These are phyloP conservation scores for Nephrotoma guestfalica DNA, from an alignment of 2,888 invertebrate genomes.

Conservation along the genomic window DNA sequence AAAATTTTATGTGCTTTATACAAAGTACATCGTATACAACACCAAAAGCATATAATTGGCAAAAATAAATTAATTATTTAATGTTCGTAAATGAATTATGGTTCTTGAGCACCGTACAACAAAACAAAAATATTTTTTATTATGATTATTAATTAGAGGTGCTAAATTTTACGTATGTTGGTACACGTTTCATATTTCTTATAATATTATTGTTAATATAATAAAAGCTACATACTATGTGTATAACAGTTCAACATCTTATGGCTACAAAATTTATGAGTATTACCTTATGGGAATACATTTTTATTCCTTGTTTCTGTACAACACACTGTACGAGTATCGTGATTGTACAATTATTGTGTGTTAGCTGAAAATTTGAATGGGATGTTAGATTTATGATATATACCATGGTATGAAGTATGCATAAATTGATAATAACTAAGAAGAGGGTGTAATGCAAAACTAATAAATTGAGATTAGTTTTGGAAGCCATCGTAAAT, in stretches of 20 bases:
- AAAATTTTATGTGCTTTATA: not conserved
- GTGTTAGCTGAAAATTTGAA: not conserved
- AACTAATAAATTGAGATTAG: too few relatives aligned
- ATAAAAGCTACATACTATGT: not conserved
- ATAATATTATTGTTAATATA: not conserved
- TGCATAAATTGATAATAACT: too few relatives aligned
- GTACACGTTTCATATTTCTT: not conserved
- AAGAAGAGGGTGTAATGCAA: too few relatives aligned
- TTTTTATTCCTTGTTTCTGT: not conserved
- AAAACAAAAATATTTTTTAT: not conserved
- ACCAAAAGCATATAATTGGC: not conserved
- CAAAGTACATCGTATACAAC: not conserved
- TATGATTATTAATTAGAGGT: not conserved
- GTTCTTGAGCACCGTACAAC: not conserved
- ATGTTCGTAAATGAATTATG: not conserved
- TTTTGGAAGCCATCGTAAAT: too few relatives aligned
- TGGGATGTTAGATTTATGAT: not conserved
- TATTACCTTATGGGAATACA: not conserved
- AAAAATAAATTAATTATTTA: not conserved
- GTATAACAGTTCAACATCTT: not conserved
- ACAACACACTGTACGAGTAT: not conserved
- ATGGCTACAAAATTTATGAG: not conserved
- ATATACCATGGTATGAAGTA: not conserved
- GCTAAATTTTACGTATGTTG: not conserved
- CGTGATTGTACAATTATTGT: not conserved